These are phyloP conservation scores for Lithophane semibrunnea DNA, from an alignment of 2,888 invertebrate species.

Conservation along the genomic window DNA sequence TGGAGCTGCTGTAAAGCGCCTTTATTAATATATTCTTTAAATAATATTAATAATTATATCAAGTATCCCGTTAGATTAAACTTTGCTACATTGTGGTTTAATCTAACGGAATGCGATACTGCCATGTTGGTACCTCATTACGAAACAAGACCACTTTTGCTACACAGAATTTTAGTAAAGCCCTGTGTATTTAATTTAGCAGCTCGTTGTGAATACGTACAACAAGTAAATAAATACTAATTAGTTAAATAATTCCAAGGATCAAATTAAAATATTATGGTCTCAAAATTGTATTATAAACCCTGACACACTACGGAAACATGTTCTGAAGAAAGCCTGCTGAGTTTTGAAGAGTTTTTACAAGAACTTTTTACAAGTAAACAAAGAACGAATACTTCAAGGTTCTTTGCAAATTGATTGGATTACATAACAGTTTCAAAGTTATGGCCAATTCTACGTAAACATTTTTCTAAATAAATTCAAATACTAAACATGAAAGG, in stretches of 20 bases:
- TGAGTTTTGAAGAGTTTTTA: not conserved
- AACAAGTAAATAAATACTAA: not conserved
- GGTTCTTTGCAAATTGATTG: conserved; percentile 37
- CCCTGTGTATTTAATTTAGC: not conserved
- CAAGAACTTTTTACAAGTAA: conserved; percentile 8
- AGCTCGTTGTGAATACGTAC: not conserved
- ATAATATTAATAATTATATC: conserved; percentile 29
- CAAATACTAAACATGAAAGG: not conserved
- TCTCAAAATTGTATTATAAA: not conserved
- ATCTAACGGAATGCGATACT: conserved; percentile 2
- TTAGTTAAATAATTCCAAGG: not conserved
- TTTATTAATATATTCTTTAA: conserved; percentile 42
- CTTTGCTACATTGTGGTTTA: conserved; percentile 28
- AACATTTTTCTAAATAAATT: conserved; percentile 11
- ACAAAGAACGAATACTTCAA: conserved; percentile 38
- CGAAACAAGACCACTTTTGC: conserved; percentile 13
- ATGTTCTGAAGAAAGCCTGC: not conserved
- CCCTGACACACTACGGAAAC: not conserved
- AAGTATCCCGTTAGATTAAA: conserved; percentile 31
- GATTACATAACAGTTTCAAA: conserved; percentile 51
- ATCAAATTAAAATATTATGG: not conserved
- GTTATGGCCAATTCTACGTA: conserved; percentile 3
- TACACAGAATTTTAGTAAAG: not conserved
- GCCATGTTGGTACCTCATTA: conserved; percentile 3
- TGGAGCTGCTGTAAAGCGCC: conserved; percentile 62